These are phyloP conservation scores for Phymatocera aterrima DNA, from an alignment of 2,888 invertebrate species.

Conservation along the genomic window DNA sequence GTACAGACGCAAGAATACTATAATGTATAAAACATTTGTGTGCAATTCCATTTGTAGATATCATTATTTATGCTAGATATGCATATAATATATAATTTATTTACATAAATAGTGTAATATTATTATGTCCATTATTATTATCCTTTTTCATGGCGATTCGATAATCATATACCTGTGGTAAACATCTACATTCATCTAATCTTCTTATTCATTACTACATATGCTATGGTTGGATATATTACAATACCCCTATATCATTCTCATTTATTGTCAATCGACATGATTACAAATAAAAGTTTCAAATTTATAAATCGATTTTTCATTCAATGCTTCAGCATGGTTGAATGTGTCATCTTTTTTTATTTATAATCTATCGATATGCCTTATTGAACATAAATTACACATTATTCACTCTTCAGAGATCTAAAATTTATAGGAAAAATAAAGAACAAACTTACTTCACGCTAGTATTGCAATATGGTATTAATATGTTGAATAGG, in stretches of 20 bases:
- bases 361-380: conserved; percentile 34
- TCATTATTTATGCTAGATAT: too few relatives aligned
- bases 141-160: too few relatives aligned
- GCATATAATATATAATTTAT: too few relatives aligned
- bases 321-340: neutral
- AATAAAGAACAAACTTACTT: neutral
- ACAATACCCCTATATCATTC: neutral
- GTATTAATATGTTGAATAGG: too few relatives aligned
- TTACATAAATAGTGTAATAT: conserved; percentile 41
- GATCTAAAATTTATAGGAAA: neutral
- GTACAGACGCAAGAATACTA: too few relatives aligned
- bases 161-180: too few relatives aligned
- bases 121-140: too few relatives aligned
- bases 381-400: neutral
- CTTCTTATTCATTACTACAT: neutral
- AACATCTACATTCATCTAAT: too few relatives aligned
- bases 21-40: too few relatives aligned
- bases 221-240: neutral
- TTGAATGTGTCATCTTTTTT: neutral
- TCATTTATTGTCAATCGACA: conserved; percentile 41
- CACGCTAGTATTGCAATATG: neutral
- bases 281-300: conserved; percentile 22
- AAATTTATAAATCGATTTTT: neutral
- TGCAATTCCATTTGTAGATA: conserved; percentile 20
- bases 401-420: neutral